Percentiles rank a stretch among this genome's conserved stretches.
These are phyloP conservation scores for Passerina amoena DNA, from an alignment of 2,113 vertebrate species.

Conservation along the genomic window DNA sequence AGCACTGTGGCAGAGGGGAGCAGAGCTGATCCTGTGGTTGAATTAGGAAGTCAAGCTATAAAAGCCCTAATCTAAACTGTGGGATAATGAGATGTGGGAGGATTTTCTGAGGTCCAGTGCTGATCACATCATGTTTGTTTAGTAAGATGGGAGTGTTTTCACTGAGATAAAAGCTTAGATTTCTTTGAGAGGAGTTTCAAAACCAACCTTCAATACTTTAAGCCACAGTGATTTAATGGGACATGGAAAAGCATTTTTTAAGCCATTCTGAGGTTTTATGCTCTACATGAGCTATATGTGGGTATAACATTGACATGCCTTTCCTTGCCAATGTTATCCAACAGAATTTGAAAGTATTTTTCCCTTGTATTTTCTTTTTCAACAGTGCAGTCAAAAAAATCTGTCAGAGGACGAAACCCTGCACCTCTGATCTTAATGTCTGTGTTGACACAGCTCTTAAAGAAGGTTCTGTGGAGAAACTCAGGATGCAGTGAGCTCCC, in stretches of 20 bases:
- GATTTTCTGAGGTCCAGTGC: slow-evolving; percentile 69
- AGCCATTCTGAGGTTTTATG: slow-evolving; percentile 35
- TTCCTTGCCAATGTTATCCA: background rate
- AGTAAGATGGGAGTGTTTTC: slow-evolving; percentile 66
- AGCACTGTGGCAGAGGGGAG: slow-evolving; percentile 10
- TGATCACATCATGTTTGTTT: slow-evolving; percentile 69
- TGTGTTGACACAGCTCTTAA: background rate
- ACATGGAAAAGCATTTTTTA: slow-evolving; percentile 48
- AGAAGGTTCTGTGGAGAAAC: background rate
- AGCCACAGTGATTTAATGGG: slow-evolving; percentile 53
- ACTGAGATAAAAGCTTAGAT: slow-evolving; percentile 50
- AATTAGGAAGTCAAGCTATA: slow-evolving; percentile 51
- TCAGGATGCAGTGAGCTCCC: background rate
- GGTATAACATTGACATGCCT: background rate
- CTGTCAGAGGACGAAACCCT: background rate
- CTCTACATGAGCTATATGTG: background rate
- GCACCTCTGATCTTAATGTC: background rate
- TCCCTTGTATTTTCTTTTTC: slow-evolving; percentile 39
- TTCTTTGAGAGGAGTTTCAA: slow-evolving; percentile 48
- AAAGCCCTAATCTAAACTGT: slow-evolving; percentile 73
- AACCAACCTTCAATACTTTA: slow-evolving; percentile 62
- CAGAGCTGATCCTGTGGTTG: slow-evolving; percentile 50
- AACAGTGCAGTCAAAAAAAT: background rate
- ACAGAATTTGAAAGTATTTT: background rate
- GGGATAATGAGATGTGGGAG: slow-evolving; percentile 72